Conservation (phyloP, 92 coral and sea anemone species). For the Porites lobata region DNA sequence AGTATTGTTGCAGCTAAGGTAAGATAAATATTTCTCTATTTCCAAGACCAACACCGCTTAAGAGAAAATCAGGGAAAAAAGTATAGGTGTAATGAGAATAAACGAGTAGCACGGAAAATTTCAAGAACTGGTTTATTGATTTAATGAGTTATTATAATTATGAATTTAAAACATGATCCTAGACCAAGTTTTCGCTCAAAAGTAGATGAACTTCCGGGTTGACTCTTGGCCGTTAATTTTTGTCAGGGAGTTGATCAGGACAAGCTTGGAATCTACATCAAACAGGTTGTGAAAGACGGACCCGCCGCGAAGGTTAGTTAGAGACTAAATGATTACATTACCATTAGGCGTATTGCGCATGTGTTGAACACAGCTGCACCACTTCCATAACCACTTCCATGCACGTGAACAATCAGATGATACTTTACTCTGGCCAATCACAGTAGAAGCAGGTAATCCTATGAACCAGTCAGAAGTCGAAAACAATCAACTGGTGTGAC, state of each 20-base stretch:
- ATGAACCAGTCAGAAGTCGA: too few species aligned
- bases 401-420: too few species aligned
- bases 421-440: too few species aligned
- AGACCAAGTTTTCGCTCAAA: not conserved
- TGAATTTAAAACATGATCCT: too few species aligned
- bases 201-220: not conserved
- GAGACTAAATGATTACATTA: not conserved
- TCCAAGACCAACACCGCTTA: not conserved
- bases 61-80: too few species aligned
- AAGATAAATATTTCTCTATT: not conserved
- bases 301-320: slow-evolving; percentile 87
- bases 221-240: not conserved
- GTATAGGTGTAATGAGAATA: not conserved
- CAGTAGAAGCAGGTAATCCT: too few species aligned
- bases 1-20: slow-evolving; percentile 99
- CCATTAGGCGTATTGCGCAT: not conserved
- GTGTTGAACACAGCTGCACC: too few species aligned
- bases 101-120: not conserved
- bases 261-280: slow-evolving; percentile 93
- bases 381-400: too few species aligned
- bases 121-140: too few species aligned
- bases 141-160: too few species aligned
- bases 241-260: slow-evolving; percentile 92
- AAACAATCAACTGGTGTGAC: too few species aligned
- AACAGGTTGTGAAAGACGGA: slow-evolving; percentile 95